A percentile compares a stretch with the other conserved stretches of the same genome.
Conservation (phyloP, 2,888 invertebrate genomes). For the Acanthosepion esculentum region DNA sequence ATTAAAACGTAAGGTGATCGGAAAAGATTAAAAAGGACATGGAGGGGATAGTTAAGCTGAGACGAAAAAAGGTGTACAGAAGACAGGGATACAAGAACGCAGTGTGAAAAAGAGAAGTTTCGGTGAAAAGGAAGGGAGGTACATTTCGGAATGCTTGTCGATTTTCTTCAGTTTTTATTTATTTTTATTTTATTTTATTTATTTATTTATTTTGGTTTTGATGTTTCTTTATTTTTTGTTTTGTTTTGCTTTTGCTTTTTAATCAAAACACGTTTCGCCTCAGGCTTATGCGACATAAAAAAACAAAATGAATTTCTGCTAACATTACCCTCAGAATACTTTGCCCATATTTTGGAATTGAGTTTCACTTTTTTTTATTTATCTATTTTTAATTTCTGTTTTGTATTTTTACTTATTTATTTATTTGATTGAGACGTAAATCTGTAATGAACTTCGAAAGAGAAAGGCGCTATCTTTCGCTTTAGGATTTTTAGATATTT, state of each 20-base stretch:
- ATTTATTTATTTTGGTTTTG: no score
- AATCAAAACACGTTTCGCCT: background rate
- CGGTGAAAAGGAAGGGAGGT: background rate
- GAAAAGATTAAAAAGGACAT: background rate
- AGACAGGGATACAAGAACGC: background rate
- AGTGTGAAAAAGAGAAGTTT: background rate
- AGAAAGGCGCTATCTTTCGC: background rate
- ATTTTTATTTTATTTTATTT: background rate
- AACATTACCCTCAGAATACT: background rate
- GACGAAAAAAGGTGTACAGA: background rate
- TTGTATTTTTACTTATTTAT: no score
- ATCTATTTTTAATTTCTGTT: no score
- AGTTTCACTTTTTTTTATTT: background rate
- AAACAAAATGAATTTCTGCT: background rate
- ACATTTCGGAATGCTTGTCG: background rate
- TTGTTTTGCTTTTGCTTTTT: background rate
- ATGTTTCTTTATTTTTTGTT: background rate
- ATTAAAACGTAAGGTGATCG: background rate
- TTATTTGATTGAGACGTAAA: background rate
- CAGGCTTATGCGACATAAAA: background rate
- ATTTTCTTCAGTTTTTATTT: no score
- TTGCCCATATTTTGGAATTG: background rate
- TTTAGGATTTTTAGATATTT: background rate
- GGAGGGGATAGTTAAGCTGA: background rate
- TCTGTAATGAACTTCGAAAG: background rate